A percentile compares a stretch with the other conserved stretches of the same genome.
These are phyloP conservation scores for Idris sp. DNA, from an alignment of 1,140 invertebrate genomes.

Conservation along the genomic window DNA sequence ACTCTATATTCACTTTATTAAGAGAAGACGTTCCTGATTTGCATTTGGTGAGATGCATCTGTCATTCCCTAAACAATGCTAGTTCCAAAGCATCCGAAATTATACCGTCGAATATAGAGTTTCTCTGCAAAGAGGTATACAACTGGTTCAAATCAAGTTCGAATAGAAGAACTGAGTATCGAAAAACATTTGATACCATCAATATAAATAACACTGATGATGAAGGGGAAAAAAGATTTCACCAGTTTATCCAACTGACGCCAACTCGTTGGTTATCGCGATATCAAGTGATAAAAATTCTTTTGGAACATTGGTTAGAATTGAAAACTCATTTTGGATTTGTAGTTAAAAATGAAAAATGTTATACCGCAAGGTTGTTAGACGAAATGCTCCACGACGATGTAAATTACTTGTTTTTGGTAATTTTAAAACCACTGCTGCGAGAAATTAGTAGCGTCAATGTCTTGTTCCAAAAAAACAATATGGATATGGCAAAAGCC, in stretches of 20 bases:
- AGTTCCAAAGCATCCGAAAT: conserved; percentile 52
- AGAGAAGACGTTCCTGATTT: conserved; percentile 39
- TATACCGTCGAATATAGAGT: conserved; percentile 56
- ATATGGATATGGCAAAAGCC: conserved; percentile 49
- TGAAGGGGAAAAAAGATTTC: too few relatives aligned
- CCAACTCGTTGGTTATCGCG: conserved; percentile 71
- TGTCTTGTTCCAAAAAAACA: conserved; percentile 58
- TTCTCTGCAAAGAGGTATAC: conserved; percentile 50
- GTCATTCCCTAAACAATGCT: conserved; percentile 57
- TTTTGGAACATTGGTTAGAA: conserved; percentile 71
- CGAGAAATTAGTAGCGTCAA: conserved; percentile 53
- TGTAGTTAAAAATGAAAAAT: conserved; percentile 47
- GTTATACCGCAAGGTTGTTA: conserved; percentile 58
- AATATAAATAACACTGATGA: conserved; percentile 19
- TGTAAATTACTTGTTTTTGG: conserved; percentile 49
- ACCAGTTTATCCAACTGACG: conserved; percentile 68
- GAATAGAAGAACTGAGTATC: conserved; percentile 39
- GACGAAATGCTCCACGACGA: conserved; percentile 57
- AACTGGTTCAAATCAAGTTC: conserved; percentile 57
- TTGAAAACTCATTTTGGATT: conserved; percentile 66
- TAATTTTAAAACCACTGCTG: conserved; percentile 51
- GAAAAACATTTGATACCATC: conserved; percentile 36
- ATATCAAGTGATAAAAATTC: conserved; percentile 62
- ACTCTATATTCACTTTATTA: conserved; percentile 51
- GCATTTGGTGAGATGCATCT: conserved; percentile 42